Base-by-base conservation (phyloP, 1,140 invertebrate genomes). In the Semibalanus balanoides region DNA sequence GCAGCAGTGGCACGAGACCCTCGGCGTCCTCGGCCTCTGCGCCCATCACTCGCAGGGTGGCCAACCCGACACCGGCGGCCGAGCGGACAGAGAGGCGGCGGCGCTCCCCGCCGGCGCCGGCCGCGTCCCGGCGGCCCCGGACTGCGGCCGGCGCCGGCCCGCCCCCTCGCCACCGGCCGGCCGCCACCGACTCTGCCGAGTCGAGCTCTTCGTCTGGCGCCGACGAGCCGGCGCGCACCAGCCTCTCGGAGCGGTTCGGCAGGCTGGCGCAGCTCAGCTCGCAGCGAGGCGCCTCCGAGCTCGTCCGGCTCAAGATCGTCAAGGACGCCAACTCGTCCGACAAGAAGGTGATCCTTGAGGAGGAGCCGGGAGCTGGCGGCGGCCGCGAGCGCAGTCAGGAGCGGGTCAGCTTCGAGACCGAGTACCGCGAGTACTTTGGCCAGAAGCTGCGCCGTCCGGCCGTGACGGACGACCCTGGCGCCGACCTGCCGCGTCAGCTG, bases 241-340 rank as follows among this genome's bases (percentile, higher is more conserved):
- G 90, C 19, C 84, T 93, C 28, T 92, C 90, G 0, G 91, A 93
- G 83, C 86, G 93, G 31, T 94, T 94, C 84, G 92, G 92, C 77
- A 93, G 93, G 86, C 93, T 95, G 88, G 92, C 92, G 70, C 92
- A 95, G 81, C 93, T 92, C 90, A 82, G 81, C 70, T 89, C 87
- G 76, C 92, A 93, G 84, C 87, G 88, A 78, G 84, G 92, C 76
- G 79, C 80, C 73, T 78, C 80, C 70, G 80, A 80, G 70, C 77
- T 79, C 30, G 80, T 80, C 69, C 75, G 80, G 71, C 78, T 81
- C 77, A 78, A 79, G 30, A 80, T 81, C 28, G 80, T 80, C 22
- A 74, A 78, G 17, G 79, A 80, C 51, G 77, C 64, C 76, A 77
- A 31, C 76, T 74, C 28, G 75, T 30, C n/a, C 19, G 70, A 72